phyloP scores from a whole-genome alignment of 2,113 vertebrate species.

The Uria lomvia region DNA sequence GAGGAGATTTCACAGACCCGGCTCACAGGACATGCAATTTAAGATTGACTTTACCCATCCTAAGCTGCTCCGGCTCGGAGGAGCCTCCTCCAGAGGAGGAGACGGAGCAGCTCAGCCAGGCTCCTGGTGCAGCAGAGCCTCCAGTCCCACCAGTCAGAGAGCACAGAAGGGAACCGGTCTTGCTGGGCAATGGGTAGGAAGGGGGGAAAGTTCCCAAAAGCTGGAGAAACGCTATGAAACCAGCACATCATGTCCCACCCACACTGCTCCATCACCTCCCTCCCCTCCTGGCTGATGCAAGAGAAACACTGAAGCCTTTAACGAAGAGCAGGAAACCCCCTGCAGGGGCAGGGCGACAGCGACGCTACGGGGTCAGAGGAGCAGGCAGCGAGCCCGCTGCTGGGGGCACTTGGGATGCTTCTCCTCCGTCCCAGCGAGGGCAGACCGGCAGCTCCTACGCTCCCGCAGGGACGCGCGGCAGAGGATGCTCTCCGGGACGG shows the following conservation, averaged over 20 bases:
- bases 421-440: background rate
- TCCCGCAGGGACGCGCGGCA: rapidly evolving
- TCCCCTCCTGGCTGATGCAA: background rate
- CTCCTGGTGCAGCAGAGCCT: background rate
- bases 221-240: background rate
- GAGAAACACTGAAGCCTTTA: background rate
- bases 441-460: rapidly evolving
- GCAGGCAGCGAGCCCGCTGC: background rate
- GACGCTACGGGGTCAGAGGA: rapidly evolving
- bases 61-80: background rate
- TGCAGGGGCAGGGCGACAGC: background rate
- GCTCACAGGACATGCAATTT: rapidly evolving
- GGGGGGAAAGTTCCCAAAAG: background rate
- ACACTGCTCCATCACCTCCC: rapidly evolving
- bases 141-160: background rate
- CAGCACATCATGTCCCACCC: background rate
- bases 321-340: rapidly evolving
- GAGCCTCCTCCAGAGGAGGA: background rate
- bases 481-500: background rate
- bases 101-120: background rate
- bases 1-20: background rate
- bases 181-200: rapidly evolving
- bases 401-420: rapidly evolving
- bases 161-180: background rate
- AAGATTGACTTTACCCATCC: background rate